A percentile compares a stretch with the other conserved stretches of the same genome.
Conservation (phyloP, 2,113 vertebrate species). For the Formicarius rufipectus region DNA sequence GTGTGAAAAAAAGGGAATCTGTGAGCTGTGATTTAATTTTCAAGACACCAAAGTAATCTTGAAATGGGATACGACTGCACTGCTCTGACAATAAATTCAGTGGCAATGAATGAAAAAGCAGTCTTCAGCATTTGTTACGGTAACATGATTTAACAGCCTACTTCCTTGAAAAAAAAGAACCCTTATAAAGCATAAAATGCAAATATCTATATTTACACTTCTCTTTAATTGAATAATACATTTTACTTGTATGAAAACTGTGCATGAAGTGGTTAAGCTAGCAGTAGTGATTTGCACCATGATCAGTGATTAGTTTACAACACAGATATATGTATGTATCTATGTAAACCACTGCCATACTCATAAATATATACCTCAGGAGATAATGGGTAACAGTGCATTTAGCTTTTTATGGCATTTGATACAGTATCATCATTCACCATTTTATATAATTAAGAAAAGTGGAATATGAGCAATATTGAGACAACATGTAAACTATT, state of each 20-base stretch:
- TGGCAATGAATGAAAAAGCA: constrained; percentile 68
- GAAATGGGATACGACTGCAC: constrained; percentile 66
- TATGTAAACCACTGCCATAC: neutral
- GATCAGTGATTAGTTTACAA: neutral
- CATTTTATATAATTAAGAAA: neutral
- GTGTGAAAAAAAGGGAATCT: constrained; percentile 30
- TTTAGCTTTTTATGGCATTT: neutral
- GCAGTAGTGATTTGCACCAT: neutral
- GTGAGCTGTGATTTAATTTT: constrained; percentile 69
- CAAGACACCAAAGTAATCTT: constrained; percentile 63
- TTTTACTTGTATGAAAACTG: constrained; percentile 29
- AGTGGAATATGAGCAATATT: neutral
- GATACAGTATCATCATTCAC: neutral
- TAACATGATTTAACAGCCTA: constrained; percentile 73
- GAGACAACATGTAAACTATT: neutral
- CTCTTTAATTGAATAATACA: constrained; percentile 57
- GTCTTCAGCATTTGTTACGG: constrained; percentile 60
- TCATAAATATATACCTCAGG: neutral
- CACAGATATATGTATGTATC: neutral
- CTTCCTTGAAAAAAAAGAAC: constrained; percentile 25
- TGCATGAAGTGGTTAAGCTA: neutral
- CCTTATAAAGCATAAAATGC: constrained; percentile 25
- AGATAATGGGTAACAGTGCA: neutral
- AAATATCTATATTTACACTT: constrained; percentile 60
- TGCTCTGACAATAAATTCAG: constrained; percentile 69